Percentiles rank a stretch among this genome's conserved stretches.
phyloP scores from a whole-genome alignment of 2,797 vertebrate species.

The Myotis planiceps region DNA sequence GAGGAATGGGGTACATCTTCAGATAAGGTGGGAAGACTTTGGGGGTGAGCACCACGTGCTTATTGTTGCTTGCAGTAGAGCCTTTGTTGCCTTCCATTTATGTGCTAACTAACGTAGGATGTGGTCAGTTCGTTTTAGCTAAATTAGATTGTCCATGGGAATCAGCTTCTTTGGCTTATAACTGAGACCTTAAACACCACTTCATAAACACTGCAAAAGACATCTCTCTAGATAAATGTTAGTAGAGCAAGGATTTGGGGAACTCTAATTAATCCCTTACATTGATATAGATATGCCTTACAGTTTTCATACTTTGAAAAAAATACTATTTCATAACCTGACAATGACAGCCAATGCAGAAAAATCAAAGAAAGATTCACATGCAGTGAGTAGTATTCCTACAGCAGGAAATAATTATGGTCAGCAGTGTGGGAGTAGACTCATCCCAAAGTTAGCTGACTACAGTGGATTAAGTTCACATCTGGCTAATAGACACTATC shows the following conservation, averaged over 20 bases:
- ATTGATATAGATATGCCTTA: not conserved
- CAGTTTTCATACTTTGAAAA: not conserved
- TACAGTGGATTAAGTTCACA: conserved; percentile 42
- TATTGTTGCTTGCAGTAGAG: not conserved
- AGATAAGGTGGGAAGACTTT: not conserved
- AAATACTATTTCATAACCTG: not conserved
- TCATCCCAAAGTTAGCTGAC: conserved; percentile 53
- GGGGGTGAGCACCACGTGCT: not conserved
- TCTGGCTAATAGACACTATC: conserved; percentile 52
- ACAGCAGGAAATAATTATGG: conserved; percentile 65
- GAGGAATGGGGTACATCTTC: not conserved
- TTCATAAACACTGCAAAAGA: conserved; percentile 44
- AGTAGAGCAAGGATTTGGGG: not conserved
- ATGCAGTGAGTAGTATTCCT: not conserved
- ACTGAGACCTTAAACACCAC: not conserved
- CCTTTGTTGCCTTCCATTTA: not conserved
- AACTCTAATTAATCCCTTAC: not conserved
- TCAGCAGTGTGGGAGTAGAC: conserved; percentile 44
- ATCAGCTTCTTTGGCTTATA: not conserved
- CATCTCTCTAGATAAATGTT: conserved; percentile 18
- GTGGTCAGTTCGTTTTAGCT: conserved; percentile 5
- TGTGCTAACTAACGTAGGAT: not conserved
- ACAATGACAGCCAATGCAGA: not conserved
- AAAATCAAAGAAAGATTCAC: conserved; percentile 32
- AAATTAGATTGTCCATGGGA: conserved; percentile 12